Conservation (phyloP, 2,113 vertebrate genomes). For the Smithornis capensis region DNA sequence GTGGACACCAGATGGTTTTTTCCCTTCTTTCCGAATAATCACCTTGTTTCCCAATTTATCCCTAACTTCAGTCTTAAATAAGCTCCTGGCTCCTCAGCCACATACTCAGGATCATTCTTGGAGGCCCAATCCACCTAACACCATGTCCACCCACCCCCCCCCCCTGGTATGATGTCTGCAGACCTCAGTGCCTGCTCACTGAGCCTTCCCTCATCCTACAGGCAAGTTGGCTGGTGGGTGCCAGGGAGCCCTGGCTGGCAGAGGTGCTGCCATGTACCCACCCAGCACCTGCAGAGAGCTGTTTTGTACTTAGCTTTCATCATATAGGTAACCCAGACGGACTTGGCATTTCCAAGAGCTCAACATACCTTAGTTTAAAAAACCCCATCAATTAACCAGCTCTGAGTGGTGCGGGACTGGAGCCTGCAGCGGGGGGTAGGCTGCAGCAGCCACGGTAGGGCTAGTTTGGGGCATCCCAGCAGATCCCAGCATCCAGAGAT, state of each 20-base stretch:
- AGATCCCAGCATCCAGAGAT: background rate
- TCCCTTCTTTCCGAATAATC: background rate
- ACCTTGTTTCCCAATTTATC: background rate
- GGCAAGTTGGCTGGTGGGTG: rapidly evolving
- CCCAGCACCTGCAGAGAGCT: background rate
- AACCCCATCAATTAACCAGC: background rate
- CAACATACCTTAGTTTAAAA: background rate
- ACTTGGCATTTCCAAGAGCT: background rate
- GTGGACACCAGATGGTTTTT: background rate
- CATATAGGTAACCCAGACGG: background rate
- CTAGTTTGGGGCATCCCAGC: background rate
- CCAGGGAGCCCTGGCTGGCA: background rate
- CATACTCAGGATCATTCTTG: background rate
- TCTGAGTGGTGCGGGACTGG: background rate
- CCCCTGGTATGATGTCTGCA: background rate
- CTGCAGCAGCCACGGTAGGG: background rate
- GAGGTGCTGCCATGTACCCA: background rate
- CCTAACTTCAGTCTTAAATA: background rate
- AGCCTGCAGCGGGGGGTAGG: background rate
- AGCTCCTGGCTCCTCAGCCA: background rate
- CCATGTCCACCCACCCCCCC: background rate
- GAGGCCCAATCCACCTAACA: background rate
- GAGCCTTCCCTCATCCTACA: rapidly evolving
- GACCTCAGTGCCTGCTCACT: background rate
- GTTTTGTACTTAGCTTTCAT: background rate